These are phyloP conservation scores for Heterodera schachtii DNA, from an alignment of 1,140 invertebrate genomes.

Conservation along the genomic window DNA sequence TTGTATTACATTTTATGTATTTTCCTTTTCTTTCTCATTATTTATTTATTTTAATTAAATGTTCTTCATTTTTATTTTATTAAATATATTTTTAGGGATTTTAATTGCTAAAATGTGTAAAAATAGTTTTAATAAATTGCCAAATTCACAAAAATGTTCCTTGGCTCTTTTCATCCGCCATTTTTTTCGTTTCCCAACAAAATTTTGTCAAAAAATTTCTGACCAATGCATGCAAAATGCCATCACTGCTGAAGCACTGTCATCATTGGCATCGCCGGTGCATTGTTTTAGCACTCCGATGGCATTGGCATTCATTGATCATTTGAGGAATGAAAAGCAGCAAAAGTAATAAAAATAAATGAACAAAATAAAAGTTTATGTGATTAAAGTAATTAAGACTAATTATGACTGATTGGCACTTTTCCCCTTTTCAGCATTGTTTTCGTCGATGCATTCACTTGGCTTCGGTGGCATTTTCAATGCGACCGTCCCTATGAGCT, in stretches of 20 bases:
- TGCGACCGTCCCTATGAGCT: neutral
- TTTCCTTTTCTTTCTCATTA: too few relatives aligned
- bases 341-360: neutral
- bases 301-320: neutral
- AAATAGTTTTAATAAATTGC: neutral
- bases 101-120: too few relatives aligned
- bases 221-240: neutral
- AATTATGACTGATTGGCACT: neutral
- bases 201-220: neutral
- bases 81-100: too few relatives aligned
- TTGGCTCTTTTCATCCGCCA: neutral
- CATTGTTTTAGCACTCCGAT: neutral
- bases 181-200: neutral
- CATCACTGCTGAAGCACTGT: neutral
- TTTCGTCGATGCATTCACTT: conserved; percentile 4
- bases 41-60: too few relatives aligned
- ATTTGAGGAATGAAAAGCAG: neutral
- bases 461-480: neutral
- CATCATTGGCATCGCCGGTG: neutral
- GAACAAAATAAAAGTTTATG: neutral
- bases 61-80: too few relatives aligned
- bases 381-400: neutral
- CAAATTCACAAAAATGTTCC: neutral
- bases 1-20: too few relatives aligned
- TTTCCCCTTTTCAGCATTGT: neutral